Percentiles rank a stretch among this genome's conserved stretches.
These are phyloP conservation scores for Thalassarche chlororhynchos DNA, from an alignment of 2,113 vertebrate genomes.

Conservation along the genomic window DNA sequence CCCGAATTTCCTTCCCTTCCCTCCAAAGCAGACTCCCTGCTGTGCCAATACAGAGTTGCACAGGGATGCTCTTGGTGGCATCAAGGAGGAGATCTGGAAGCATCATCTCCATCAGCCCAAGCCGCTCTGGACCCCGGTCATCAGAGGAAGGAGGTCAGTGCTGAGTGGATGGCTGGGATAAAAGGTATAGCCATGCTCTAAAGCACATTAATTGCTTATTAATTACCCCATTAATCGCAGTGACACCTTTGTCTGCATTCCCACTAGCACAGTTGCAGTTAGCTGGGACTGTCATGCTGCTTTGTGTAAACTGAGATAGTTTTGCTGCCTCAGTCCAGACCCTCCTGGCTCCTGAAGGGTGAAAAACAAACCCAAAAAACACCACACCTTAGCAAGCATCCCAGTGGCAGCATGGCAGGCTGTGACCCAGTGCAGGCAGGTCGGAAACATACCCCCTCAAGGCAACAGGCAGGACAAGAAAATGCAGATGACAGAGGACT, in stretches of 20 bases:
- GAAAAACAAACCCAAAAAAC: neutral
- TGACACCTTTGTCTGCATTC: conserved; percentile 82
- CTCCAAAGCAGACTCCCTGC: neutral
- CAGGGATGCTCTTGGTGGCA: neutral
- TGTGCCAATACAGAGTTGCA: neutral
- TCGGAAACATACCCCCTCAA: neutral
- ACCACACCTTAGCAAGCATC: fast-evolving
- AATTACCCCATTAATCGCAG: conserved; percentile 90
- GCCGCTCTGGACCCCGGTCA: neutral
- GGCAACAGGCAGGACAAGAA: neutral
- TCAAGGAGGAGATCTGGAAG: neutral
- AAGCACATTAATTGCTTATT: conserved; percentile 87
- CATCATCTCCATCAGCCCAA: neutral
- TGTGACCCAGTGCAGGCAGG: neutral
- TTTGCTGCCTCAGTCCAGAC: neutral
- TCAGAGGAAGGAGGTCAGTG: neutral
- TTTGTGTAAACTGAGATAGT: neutral
- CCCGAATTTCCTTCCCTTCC: neutral
- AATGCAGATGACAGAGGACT: neutral
- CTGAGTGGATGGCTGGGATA: conserved; percentile 22
- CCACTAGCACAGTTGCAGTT: conserved; percentile 64
- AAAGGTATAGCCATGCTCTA: conserved; percentile 69
- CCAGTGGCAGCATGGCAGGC: fast-evolving
- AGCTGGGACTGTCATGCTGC: neutral
- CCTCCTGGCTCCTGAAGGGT: neutral